Conservation (phyloP, 1,140 invertebrate genomes). For the Battus philenor region DNA sequence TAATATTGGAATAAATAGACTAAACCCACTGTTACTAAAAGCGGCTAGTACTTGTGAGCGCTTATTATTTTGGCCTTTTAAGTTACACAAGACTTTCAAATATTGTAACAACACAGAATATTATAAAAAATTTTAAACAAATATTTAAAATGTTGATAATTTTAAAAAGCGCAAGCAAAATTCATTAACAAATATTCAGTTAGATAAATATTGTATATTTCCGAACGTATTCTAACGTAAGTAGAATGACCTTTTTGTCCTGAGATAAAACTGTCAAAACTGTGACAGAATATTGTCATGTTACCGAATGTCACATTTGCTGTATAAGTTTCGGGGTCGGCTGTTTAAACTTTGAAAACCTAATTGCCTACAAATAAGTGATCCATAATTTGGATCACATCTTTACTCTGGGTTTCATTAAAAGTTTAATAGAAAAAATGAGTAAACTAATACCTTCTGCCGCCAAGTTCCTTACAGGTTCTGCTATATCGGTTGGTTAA, state of each 20-base stretch:
- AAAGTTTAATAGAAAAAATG: constrained; percentile 50
- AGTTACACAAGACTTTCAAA: too few species aligned
- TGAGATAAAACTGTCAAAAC: neutral
- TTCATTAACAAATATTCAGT: too few species aligned
- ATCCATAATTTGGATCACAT: constrained; percentile 37
- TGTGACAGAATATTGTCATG: neutral
- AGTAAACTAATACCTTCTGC: constrained; percentile 59
- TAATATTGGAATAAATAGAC: too few species aligned
- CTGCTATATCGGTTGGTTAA: constrained; percentile 43
- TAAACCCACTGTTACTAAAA: too few species aligned
- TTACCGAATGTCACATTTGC: constrained; percentile 3
- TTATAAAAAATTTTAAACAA: too few species aligned
- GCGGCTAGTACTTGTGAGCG: too few species aligned
- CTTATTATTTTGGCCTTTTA: too few species aligned
- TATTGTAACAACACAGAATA: too few species aligned
- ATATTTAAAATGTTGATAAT: too few species aligned
- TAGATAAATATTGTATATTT: too few species aligned
- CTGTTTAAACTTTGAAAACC: constrained; percentile 2
- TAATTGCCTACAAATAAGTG: constrained; percentile 25
- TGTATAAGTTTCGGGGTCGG: neutral
- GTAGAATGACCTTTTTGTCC: constrained; percentile 11
- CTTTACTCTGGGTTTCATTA: constrained; percentile 56
- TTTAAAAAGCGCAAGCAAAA: too few species aligned
- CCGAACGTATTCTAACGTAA: neutral
- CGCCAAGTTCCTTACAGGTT: constrained; percentile 47